phyloP scores from a whole-genome alignment of 1,140 invertebrate species.

The Neotoxoptera formosana region DNA sequence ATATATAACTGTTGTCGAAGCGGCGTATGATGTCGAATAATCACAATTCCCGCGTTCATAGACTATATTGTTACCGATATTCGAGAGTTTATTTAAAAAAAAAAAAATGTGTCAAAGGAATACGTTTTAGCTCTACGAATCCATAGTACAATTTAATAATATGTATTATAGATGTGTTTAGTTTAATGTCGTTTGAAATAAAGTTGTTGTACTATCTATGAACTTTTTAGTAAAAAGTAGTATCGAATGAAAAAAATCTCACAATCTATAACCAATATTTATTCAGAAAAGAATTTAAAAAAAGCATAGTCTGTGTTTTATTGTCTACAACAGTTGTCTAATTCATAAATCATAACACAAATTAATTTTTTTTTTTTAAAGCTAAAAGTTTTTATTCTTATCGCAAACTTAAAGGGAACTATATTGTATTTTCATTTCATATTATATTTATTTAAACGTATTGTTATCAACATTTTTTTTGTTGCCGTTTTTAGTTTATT shows the following conservation, averaged over 20 bases:
- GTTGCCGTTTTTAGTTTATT: not conserved
- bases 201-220: not conserved
- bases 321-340: not conserved
- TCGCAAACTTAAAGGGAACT: not conserved
- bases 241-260: not conserved
- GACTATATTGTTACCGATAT: not conserved
- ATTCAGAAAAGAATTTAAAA: not conserved
- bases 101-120: not conserved
- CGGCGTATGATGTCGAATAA: not conserved
- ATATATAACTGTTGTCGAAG: not conserved
- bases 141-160: not conserved
- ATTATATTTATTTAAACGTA: not conserved
- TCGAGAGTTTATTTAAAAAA: not conserved
- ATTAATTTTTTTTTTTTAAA: not conserved
- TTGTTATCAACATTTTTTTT: not conserved
- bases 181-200: not conserved
- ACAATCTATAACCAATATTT: not conserved
- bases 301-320: not conserved
- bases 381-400: not conserved
- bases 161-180: not conserved
- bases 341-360: not conserved
- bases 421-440: not conserved
- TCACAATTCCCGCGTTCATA: not conserved
- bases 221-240: not conserved
- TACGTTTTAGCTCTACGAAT: not conserved